A percentile compares a stretch with the other conserved stretches of the same genome.
phyloP scores from a whole-genome alignment of 1,140 invertebrate species.

The Tetramorium parvispinum region DNA sequence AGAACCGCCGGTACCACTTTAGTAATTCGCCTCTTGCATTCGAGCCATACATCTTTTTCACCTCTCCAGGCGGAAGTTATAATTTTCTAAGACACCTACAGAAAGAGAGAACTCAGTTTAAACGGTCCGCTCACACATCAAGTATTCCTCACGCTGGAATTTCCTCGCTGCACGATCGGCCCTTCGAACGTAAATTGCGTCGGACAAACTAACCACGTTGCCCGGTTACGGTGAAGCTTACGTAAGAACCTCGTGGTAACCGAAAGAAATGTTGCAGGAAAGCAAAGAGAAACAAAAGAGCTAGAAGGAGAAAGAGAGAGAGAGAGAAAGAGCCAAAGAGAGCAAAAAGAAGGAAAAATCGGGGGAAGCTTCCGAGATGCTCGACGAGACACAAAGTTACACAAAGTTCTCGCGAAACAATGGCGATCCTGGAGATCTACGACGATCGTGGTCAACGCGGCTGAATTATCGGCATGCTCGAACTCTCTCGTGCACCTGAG shows the following conservation, averaged over 20 bases:
- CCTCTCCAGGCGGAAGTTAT: conserved; percentile 51
- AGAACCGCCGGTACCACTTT: background rate
- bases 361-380: conserved; percentile 13
- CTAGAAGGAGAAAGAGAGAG: background rate
- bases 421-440: conserved; percentile 50
- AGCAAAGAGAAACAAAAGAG: background rate
- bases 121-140: conserved; percentile 13
- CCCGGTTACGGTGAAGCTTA: conserved; percentile 44
- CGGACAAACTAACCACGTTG: conserved; percentile 27
- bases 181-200: conserved; percentile 59
- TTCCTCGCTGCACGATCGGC: conserved; percentile 28
- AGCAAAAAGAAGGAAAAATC: background rate
- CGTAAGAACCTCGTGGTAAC: conserved; percentile 48
- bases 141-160: conserved; percentile 44
- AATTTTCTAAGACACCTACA: conserved; percentile 39
- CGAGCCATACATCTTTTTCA: conserved; percentile 17
- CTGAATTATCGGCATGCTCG: conserved; percentile 47
- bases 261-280: conserved; percentile 26
- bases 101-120: conserved; percentile 25
- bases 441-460: conserved; percentile 32
- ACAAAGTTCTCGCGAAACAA: conserved; percentile 56
- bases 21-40: conserved; percentile 32
- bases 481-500: conserved; percentile 7
- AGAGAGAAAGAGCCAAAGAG: background rate
- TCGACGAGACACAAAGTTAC: conserved; percentile 61